Percentiles rank a stretch among this genome's conserved stretches.
These are phyloP conservation scores for Drosophila neonasuta DNA, from an alignment of 2,888 invertebrate species.

Conservation along the genomic window DNA sequence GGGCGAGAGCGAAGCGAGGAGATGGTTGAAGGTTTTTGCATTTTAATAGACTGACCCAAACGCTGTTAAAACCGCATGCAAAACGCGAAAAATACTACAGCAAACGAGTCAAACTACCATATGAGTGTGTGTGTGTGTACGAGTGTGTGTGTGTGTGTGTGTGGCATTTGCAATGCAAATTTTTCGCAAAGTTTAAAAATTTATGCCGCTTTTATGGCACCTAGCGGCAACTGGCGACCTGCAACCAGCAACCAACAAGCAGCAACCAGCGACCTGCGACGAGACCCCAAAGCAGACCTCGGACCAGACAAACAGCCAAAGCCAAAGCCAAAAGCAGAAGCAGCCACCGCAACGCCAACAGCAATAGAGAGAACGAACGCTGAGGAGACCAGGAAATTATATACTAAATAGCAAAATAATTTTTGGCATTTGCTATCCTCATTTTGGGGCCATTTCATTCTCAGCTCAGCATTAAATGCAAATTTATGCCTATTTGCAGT, in stretches of 20 bases:
- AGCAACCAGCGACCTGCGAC: slow-evolving; percentile 21
- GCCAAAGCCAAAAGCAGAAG: background rate
- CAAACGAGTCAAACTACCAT: slow-evolving; percentile 16
- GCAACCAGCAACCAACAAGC: slow-evolving; percentile 24
- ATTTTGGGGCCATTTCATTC: slow-evolving; percentile 41
- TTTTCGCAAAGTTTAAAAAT: slow-evolving; percentile 70
- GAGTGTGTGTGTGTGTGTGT: slow-evolving; percentile 32
- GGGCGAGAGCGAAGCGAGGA: slow-evolving; percentile 23
- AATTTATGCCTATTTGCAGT: slow-evolving; percentile 74
- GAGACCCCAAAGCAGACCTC: background rate
- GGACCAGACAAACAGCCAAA: slow-evolving; percentile 6
- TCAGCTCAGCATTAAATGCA: slow-evolving; percentile 71
- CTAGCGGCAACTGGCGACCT: slow-evolving; percentile 48
- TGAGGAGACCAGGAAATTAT: slow-evolving; percentile 64
- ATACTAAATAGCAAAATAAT: slow-evolving; percentile 77
- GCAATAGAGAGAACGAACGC: background rate
- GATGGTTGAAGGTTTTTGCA: slow-evolving; percentile 58
- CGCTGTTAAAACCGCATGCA: slow-evolving; percentile 71
- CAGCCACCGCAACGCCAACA: no score
- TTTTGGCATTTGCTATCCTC: slow-evolving; percentile 67
- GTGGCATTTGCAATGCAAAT: slow-evolving; percentile 72
- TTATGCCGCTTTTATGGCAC: slow-evolving; percentile 77
- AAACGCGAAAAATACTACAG: slow-evolving; percentile 65
- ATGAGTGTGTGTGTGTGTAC: slow-evolving; percentile 3
- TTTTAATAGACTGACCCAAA: slow-evolving; percentile 78